Evolutionary conservation across 2,888 invertebrate genomes (phyloP).

Genomic region (Cataglyphis rosenhaueri): DNA sequence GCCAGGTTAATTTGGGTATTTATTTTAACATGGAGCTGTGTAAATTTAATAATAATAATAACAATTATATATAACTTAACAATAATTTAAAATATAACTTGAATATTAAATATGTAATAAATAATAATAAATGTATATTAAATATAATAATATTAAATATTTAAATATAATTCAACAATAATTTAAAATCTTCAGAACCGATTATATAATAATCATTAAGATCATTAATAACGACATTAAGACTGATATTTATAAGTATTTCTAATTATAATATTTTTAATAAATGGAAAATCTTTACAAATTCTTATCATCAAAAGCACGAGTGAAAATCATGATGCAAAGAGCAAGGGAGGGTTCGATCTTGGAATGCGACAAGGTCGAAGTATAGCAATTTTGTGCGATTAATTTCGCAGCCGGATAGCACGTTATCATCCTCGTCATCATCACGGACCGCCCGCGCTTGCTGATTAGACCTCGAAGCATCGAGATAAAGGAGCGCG

Average conservation of each 20-base stretch:
- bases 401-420: slow-evolving; percentile 33
- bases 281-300: background rate
- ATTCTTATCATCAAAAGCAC: background rate
- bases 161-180: background rate
- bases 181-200: background rate
- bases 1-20: too few species aligned
- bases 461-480: slow-evolving; percentile 52
- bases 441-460: background rate
- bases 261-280: background rate
- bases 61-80: background rate
- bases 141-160: too few species aligned
- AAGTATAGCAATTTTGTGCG: slow-evolving; percentile 46
- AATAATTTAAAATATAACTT: background rate
- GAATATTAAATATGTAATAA: too few species aligned
- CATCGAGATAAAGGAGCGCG: slow-evolving; percentile 57
- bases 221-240: background rate
- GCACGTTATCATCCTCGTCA: background rate
- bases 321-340: background rate
- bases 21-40: background rate
- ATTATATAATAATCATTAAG: background rate
- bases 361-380: slow-evolving; percentile 1
- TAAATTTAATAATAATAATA: background rate
- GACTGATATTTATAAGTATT: background rate
- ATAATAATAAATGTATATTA: too few species aligned
- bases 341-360: slow-evolving; percentile 12